Evolutionary conservation across 2,113 vertebrate species (phyloP), one percentile per base, ranked within the genome.

Genomic region (Rissa tridactyla): DNA sequence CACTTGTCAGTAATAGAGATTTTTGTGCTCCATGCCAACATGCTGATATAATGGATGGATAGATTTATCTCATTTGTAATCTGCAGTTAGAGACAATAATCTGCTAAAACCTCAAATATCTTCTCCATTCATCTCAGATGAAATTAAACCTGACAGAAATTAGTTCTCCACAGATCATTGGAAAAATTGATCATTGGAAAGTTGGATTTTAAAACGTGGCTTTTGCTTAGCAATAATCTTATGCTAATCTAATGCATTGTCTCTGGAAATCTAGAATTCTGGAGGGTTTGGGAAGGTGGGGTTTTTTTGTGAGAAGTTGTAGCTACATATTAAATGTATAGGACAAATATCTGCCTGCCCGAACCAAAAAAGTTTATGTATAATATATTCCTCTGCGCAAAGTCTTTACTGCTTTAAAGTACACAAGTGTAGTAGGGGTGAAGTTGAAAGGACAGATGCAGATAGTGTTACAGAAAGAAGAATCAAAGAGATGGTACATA

Each of bases 121-220:
- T 96, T 73, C 64, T 36, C 72, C 32, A 57, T 96, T 91, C n/a
- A 88, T 62, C 65, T 58, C 92, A 72, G 32, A 91, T 66, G 21
- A 96, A 96, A 92, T 90, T 96, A 83, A 86, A 83, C 83, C 72
- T 84, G 57, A 91, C 72, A 92, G 68, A 84, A 95, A 17, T 82
- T 51, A 52, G 46, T 92, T 95, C 40, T 82, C 75, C 20, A 55
- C 47, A 57, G 82, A 65, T 44, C 38, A 60, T 42, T 13, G 27
- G 25, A 72, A 51, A 57, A 57, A 32, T 20, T 47, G 38, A 42
- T 89, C 69, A 81, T 9, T 83, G 66, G 55, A 27, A 54, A 94
- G 25, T 21, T 36, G n/a, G 64, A 60, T 13, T 40, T 75, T 25
- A 52, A 25, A 36, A 14, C 36, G 6, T 44, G 46, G 26, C 25